These are phyloP conservation scores for Pogonophryne albipinna DNA, from an alignment of 2,797 vertebrate species.

Conservation along the genomic window DNA sequence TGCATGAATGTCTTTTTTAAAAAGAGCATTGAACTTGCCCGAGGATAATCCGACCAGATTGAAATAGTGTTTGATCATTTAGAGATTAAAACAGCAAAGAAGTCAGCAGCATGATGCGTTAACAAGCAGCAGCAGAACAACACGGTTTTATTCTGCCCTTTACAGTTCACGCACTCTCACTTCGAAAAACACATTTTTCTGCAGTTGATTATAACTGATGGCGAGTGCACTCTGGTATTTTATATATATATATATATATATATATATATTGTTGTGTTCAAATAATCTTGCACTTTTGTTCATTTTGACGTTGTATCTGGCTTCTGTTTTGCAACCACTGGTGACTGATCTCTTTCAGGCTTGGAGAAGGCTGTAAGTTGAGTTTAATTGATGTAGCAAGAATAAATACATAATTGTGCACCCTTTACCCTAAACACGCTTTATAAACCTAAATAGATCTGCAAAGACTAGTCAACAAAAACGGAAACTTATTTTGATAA, in stretches of 20 bases:
- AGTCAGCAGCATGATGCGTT: neutral
- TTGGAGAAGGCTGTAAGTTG: neutral
- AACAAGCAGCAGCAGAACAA: neutral
- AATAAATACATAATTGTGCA: too few relatives aligned
- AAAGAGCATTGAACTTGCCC: neutral
- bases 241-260: too few relatives aligned
- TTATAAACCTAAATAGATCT: neutral
- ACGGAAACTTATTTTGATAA: too few relatives aligned
- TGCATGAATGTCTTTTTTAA: neutral
- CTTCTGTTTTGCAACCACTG: neutral
- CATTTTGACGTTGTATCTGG: neutral
- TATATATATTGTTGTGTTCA: neutral
- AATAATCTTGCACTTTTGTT: neutral
- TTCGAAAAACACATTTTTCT: neutral
- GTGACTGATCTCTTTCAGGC: neutral
- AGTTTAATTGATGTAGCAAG: neutral
- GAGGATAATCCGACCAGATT: neutral
- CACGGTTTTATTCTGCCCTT: neutral
- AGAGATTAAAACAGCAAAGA: neutral
- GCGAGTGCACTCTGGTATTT: neutral
- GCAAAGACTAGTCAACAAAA: too few relatives aligned
- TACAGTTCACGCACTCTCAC: neutral
- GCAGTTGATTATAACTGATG: neutral
- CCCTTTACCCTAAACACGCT: neutral
- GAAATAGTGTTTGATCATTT: too few relatives aligned